Percentiles rank a stretch among this genome's conserved stretches.
Evolutionary conservation across 2,113 vertebrate species (phyloP).

Genomic region (Macrotis lagotis): DNA sequence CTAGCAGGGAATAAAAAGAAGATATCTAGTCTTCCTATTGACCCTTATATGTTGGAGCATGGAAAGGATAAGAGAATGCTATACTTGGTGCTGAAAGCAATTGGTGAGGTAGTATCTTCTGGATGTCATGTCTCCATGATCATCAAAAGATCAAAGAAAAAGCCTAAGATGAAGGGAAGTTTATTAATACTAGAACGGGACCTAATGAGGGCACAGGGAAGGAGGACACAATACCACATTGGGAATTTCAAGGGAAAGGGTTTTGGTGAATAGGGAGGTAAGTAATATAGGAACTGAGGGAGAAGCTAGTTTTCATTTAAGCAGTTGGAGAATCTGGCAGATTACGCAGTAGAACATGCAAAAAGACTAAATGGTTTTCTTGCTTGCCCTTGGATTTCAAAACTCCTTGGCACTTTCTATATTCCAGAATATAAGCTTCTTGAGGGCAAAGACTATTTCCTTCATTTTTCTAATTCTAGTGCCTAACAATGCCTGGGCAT

Average conservation of each 20-base stretch:
- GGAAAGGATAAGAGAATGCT: not conserved
- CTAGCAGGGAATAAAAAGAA: not conserved
- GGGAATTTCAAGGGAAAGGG: not conserved
- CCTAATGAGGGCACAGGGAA: not conserved
- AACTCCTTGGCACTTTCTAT: too few species aligned
- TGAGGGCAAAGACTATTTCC: too few species aligned
- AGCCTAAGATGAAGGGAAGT: not conserved
- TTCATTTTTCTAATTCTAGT: too few species aligned
- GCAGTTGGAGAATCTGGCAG: not conserved
- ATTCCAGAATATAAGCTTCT: too few species aligned
- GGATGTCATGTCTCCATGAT: not conserved
- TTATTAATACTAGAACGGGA: not conserved
- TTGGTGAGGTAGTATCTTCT: not conserved
- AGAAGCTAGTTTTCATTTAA: not conserved
- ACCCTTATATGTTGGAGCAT: not conserved
- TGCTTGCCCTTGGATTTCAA: too few species aligned
- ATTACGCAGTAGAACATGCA: too few species aligned
- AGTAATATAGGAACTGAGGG: not conserved
- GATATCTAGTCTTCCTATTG: not conserved
- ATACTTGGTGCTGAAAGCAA: not conserved
- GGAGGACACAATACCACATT: not conserved
- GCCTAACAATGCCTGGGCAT: too few species aligned
- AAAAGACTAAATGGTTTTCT: too few species aligned
- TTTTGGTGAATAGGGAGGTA: not conserved
- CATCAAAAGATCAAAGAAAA: not conserved